Percentiles rank a stretch among this genome's conserved stretches.
These are phyloP conservation scores for Automeris io DNA, from an alignment of 2,888 invertebrate genomes.

Conservation along the genomic window DNA sequence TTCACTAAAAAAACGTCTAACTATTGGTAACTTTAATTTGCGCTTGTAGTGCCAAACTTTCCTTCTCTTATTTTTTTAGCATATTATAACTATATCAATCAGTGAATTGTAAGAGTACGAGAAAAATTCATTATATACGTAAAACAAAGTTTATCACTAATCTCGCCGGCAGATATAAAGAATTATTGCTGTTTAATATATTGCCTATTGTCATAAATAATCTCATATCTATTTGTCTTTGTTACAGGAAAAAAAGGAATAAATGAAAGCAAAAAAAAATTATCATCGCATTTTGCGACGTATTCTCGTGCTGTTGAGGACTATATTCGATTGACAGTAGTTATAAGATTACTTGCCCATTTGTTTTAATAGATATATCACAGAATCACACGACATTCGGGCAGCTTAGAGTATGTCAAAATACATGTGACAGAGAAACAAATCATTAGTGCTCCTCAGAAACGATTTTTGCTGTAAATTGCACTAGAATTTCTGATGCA, in stretches of 20 bases:
- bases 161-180: too few relatives aligned
- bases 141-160: too few relatives aligned
- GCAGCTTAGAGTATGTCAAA: slow-evolving; percentile 33
- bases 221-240: slow-evolving; percentile 3
- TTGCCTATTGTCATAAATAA: neutral
- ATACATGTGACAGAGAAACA: slow-evolving; percentile 30
- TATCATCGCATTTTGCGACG: neutral
- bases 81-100: too few relatives aligned
- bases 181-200: neutral
- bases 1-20: too few relatives aligned
- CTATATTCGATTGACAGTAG: slow-evolving; percentile 8
- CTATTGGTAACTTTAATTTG: too few relatives aligned
- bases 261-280: neutral
- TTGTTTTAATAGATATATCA: slow-evolving; percentile 22
- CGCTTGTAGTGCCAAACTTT: too few relatives aligned
- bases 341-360: slow-evolving; percentile 1
- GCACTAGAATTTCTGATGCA: neutral
- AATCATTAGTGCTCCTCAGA: slow-evolving; percentile 28
- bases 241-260: neutral
- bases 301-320: neutral
- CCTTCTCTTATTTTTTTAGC: too few relatives aligned
- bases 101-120: too few relatives aligned
- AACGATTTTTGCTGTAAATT: slow-evolving; percentile 10
- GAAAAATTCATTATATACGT: too few relatives aligned
- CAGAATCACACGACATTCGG: slow-evolving; percentile 21